Evolutionary conservation across 2,888 invertebrate species (phyloP), one percentile per base, ranked within the genome.

Genomic region (Deroplatys truncata): DNA sequence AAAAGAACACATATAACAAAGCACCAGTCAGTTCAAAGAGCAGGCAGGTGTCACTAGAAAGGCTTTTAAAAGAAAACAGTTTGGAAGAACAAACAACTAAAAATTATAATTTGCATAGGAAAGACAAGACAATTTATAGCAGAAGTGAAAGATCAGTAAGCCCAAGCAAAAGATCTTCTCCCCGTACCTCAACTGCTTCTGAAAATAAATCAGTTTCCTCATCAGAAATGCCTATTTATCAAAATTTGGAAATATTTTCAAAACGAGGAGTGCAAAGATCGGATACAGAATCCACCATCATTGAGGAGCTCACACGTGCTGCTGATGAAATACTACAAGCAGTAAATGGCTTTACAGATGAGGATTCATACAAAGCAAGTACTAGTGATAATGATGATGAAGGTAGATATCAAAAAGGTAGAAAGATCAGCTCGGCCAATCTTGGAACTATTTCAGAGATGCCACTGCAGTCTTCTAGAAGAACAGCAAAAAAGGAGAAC

Each of bases 251-350:
- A 84, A 84, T 56, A 56, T 28, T 82, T 82, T 28, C 86, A 35
- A 82, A 28, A 43, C n/a, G 49, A 85, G 49, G 28, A 28, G 43
- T n/a, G 83, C n/a, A 10, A 82, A 88, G 35, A 89, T 85, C 85
- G 25, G 89, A 89, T 28, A 86, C 88, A 5, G 90, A 90, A 88
- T 90, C 91, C 0, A 88, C 91, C 25, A 95, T 95, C 91, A 92
- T 95, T 90, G 95, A 94, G 91, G 95, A 95, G 92, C 93, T 95
- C 92, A 95, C 95, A 25, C 94, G 94, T 92, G 95, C 94, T 88
- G 95, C 95, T 90, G 95, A 95, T 93, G 94, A 95, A 93, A 95
- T 95, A 91, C 92, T 95, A 91, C 92, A 95, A 93, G 95, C 95
- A 35, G 94, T 95, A 29, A 94, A 94, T 89, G 94, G 94, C 82